Conservation (phyloP, 2,888 invertebrate genomes). For the Mycalesis mineus region DNA sequence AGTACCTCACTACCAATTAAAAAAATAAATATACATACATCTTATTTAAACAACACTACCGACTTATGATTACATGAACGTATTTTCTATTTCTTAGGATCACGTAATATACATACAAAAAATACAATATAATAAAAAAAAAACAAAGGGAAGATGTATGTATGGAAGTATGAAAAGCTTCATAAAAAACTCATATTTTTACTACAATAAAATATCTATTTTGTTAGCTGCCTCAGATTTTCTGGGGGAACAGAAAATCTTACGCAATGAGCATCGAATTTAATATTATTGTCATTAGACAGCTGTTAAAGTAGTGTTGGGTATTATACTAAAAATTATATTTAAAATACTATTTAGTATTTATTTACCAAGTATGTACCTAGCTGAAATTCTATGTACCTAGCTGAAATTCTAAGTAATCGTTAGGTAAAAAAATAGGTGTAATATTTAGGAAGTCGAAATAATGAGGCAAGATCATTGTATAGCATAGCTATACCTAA, state of each 20-base stretch:
- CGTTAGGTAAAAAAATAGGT: constrained; percentile 44
- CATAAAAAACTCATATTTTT: constrained; percentile 4
- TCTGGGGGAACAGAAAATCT: background rate
- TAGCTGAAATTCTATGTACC: constrained; percentile 24
- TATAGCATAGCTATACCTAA: constrained; percentile 43
- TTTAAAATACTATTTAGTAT: constrained; percentile 22
- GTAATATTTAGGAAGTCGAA: constrained; percentile 53
- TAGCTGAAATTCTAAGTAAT: constrained; percentile 26
- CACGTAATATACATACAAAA: background rate
- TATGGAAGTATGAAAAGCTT: constrained; percentile 11
- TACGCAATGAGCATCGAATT: constrained; percentile 13
- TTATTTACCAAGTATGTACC: constrained; percentile 19
- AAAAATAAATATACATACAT: too few relatives aligned
- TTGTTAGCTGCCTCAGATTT: constrained; percentile 8
- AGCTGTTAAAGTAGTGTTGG: constrained; percentile 31
- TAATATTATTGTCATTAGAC: constrained; percentile 45
- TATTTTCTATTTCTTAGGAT: background rate
- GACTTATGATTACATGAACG: too few relatives aligned
- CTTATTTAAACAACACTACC: too few relatives aligned
- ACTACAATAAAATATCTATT: background rate
- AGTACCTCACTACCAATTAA: too few relatives aligned
- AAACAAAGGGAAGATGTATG: constrained; percentile 11
- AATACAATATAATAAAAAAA: background rate
- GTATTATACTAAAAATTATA: constrained; percentile 17
- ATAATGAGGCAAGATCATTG: constrained; percentile 55